phyloP scores from a whole-genome alignment of 1,140 invertebrate species.

The Coptotermes formosanus region DNA sequence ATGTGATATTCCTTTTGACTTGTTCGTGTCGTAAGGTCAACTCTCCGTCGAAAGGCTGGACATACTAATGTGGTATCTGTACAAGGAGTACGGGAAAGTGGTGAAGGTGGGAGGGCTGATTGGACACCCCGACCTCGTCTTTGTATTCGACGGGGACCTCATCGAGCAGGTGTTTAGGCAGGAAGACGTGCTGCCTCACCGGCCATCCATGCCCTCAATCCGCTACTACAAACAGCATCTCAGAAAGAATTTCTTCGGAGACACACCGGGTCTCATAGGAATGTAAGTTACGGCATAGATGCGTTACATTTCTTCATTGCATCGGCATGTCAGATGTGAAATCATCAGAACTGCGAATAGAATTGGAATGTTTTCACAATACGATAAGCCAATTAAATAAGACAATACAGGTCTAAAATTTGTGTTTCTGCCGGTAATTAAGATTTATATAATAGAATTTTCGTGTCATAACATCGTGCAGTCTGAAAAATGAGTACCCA shows the following conservation, averaged over 20 bases:
- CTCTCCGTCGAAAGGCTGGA: constrained; percentile 73
- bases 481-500: too few relatives aligned
- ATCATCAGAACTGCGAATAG: too few relatives aligned
- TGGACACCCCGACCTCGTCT: constrained; percentile 75
- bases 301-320: too few relatives aligned
- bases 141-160: constrained; percentile 73
- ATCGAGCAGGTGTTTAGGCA: constrained; percentile 71
- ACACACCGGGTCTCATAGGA: constrained; percentile 73
- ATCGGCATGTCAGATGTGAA: too few relatives aligned
- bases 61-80: constrained; percentile 66
- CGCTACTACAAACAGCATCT: constrained; percentile 75
- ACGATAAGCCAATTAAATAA: too few relatives aligned
- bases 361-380: too few relatives aligned
- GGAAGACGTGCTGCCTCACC: constrained; percentile 72
- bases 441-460: too few relatives aligned
- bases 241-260: constrained; percentile 69
- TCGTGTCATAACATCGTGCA: too few relatives aligned
- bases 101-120: constrained; percentile 72
- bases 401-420: too few relatives aligned
- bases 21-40: constrained; percentile 54
- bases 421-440: too few relatives aligned
- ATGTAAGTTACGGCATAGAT: constrained; percentile 59
- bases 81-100: constrained; percentile 65
- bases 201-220: constrained; percentile 76
- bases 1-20: background rate